Evolutionary conservation across 1,140 invertebrate genomes (phyloP).

Genomic region (Eueides isabella): DNA sequence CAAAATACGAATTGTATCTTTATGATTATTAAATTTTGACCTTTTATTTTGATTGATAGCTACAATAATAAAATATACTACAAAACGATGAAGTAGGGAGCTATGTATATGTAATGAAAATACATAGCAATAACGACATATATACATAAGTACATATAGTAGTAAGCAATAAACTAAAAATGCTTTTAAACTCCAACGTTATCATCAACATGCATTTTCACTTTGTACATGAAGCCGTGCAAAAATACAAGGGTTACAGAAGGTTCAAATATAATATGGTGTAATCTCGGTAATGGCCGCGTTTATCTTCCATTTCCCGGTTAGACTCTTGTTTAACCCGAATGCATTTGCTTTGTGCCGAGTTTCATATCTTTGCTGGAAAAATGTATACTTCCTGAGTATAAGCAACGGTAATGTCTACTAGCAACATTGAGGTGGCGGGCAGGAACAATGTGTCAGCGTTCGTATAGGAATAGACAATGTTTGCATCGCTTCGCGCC

Average conservation of each 20-base stretch:
- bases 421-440: constrained; percentile 55
- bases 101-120: background rate
- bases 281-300: constrained; percentile 65
- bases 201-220: background rate
- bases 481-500: constrained; percentile 64
- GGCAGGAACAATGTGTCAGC: constrained; percentile 61
- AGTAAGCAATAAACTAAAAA: constrained; percentile 15
- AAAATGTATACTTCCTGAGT: constrained; percentile 62
- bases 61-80: too few species aligned
- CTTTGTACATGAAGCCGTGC: constrained; percentile 8
- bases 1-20: too few species aligned
- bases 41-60: too few species aligned
- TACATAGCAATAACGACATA: background rate
- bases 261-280: constrained; percentile 36
- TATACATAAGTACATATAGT: background rate
- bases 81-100: too few species aligned
- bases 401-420: constrained; percentile 52
- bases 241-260: constrained; percentile 18
- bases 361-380: constrained; percentile 38
- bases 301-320: constrained; percentile 53
- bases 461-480: constrained; percentile 57
- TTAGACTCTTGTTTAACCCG: constrained; percentile 63
- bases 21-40: too few species aligned
- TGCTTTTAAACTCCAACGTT: constrained; percentile 9
- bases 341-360: constrained; percentile 68